Evolutionary conservation across 2,113 vertebrate species (phyloP).

Genomic region (Phylloscopus trochilus): DNA sequence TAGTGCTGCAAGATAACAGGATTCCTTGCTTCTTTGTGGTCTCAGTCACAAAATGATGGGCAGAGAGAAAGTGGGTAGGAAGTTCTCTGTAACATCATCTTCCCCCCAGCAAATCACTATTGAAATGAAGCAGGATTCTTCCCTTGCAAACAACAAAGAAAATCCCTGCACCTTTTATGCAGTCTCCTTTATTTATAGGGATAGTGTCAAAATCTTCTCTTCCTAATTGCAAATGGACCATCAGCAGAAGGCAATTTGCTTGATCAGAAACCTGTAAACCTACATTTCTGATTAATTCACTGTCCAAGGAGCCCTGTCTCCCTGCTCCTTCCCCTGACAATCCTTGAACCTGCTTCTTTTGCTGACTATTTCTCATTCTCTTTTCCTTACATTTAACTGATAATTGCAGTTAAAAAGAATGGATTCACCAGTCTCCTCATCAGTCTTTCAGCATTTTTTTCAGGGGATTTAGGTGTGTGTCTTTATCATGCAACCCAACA

Average conservation of each 20-base stretch:
- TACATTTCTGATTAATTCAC: neutral
- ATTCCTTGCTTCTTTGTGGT: neutral
- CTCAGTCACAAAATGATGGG: neutral
- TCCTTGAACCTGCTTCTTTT: neutral
- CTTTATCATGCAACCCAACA: neutral
- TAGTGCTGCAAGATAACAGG: neutral
- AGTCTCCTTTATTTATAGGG: neutral
- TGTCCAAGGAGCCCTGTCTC: neutral
- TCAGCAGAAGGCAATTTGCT: neutral
- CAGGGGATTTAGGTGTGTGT: neutral
- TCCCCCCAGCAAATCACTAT: neutral
- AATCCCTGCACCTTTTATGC: neutral
- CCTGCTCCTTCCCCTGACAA: neutral
- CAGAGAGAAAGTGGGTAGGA: neutral
- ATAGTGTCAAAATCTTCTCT: neutral
- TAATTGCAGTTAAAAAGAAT: neutral
- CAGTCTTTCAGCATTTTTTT: neutral
- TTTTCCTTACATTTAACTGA: neutral
- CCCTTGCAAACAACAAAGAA: neutral
- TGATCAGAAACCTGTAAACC: neutral
- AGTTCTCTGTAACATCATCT: neutral
- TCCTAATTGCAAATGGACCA: neutral
- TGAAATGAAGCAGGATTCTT: neutral
- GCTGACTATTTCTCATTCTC: neutral
- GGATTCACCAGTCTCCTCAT: neutral